Evolutionary conservation across 2,888 invertebrate genomes (phyloP).

Genomic region (Acleris holmiana): DNA sequence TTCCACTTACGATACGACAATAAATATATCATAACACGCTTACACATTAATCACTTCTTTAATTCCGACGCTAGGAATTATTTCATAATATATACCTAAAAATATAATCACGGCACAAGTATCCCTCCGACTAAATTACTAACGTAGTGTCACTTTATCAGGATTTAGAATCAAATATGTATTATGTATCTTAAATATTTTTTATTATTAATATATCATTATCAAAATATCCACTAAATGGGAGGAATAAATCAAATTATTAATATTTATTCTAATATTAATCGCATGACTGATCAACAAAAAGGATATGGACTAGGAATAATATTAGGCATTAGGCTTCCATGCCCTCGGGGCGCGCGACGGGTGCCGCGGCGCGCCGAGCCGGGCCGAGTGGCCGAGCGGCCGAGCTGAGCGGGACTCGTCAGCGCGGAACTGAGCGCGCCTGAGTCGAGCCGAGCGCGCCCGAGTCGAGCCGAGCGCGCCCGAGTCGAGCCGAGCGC

Average conservation of each 20-base stretch:
- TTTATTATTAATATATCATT: slow-evolving; percentile 85
- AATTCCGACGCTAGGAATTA: slow-evolving; percentile 85
- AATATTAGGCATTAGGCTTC: slow-evolving; percentile 82
- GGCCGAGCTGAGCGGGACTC: neutral
- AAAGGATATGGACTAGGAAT: slow-evolving; percentile 85
- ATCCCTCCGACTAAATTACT: slow-evolving; percentile 85
- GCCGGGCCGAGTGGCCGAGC: slow-evolving; percentile 7
- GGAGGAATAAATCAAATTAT: slow-evolving; percentile 85
- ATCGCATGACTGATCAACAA: slow-evolving; percentile 85
- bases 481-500: neutral
- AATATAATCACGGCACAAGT: slow-evolving; percentile 85
- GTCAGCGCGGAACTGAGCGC: no score
- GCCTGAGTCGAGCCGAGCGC: no score
- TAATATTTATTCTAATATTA: slow-evolving; percentile 83
- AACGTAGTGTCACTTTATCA: slow-evolving; percentile 85
- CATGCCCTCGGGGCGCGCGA: slow-evolving; percentile 65
- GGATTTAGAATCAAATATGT: slow-evolving; percentile 85
- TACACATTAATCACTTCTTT: slow-evolving; percentile 85
- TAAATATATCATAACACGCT: slow-evolving; percentile 82
- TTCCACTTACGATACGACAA: slow-evolving; percentile 84
- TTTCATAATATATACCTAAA: slow-evolving; percentile 85
- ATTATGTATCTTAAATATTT: slow-evolving; percentile 85
- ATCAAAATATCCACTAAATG: slow-evolving; percentile 85
- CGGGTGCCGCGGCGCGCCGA: slow-evolving; percentile 25
- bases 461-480: neutral